Conservation (phyloP, 2,888 invertebrate species). For the Synanthedon andrenaeformis region DNA sequence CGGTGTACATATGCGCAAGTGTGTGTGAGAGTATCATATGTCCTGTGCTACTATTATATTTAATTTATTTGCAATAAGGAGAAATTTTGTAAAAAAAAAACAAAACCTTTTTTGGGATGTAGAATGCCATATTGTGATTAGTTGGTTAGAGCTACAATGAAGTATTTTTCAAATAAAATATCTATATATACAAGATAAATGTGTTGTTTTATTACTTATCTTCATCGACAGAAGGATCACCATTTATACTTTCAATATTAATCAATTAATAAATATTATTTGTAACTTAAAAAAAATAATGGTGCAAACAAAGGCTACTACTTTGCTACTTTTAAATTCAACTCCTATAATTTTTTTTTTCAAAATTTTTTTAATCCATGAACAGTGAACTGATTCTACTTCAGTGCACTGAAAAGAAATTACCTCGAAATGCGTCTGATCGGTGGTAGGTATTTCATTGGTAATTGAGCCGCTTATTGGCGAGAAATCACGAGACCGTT, state of each 20-base stretch:
- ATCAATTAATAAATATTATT: too few relatives aligned
- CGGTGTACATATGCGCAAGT: constrained; percentile 18
- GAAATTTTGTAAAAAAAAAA: constrained; percentile 21
- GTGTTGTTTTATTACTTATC: constrained; percentile 26
- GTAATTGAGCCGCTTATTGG: too few relatives aligned
- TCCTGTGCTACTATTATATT: constrained; percentile 14
- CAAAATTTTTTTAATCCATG: too few relatives aligned
- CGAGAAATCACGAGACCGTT: too few relatives aligned
- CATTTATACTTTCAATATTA: background rate
- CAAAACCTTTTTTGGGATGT: constrained; percentile 28
- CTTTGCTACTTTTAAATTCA: too few relatives aligned
- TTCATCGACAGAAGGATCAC: background rate
- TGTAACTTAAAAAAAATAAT: too few relatives aligned
- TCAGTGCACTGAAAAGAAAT: too few relatives aligned
- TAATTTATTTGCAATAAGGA: constrained; percentile 29
- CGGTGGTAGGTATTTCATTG: too few relatives aligned
- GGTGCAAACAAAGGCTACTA: too few relatives aligned
- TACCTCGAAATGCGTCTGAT: too few relatives aligned
- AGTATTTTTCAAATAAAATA: constrained; percentile 54
- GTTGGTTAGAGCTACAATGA: constrained; percentile 37
- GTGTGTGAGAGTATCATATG: constrained; percentile 8
- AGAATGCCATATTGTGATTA: constrained; percentile 52
- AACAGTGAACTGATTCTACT: too few relatives aligned
- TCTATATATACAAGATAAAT: constrained; percentile 38
- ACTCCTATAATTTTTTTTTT: too few relatives aligned